Evolutionary conservation across 2,113 vertebrate genomes (phyloP).

Genomic region (Cricetomys ansorgei): DNA sequence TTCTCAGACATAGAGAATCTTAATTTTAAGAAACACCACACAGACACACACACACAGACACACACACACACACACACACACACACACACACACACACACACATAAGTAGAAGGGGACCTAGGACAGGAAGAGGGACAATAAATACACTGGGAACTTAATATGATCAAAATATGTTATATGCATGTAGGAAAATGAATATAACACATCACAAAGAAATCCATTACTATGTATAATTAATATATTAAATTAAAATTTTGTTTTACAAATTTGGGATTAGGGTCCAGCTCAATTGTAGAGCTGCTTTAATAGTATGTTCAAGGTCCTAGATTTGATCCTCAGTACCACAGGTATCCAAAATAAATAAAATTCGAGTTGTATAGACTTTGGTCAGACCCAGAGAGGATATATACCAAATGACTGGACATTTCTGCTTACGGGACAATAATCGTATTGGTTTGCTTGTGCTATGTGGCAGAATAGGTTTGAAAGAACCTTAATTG

Average conservation of each 20-base stretch:
- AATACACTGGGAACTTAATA: background rate
- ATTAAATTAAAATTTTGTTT: background rate
- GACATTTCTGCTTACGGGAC: slow-evolving; percentile 25
- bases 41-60: too few relatives aligned
- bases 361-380: background rate
- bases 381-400: background rate
- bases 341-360: background rate
- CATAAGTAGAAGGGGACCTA: background rate
- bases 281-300: background rate
- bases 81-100: background rate
- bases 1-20: background rate
- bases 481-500: slow-evolving; percentile 33
- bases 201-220: background rate
- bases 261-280: background rate
- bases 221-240: background rate
- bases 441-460: background rate
- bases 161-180: background rate
- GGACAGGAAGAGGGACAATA: background rate
- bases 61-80: background rate
- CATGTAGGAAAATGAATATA: background rate
- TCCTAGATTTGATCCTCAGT: background rate
- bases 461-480: background rate
- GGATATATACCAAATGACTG: background rate
- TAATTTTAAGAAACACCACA: background rate
- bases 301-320: background rate